Percentiles rank a stretch among this genome's conserved stretches.
Conservation (phyloP, 2,113 vertebrate species). For the Eidolon helvum region DNA sequence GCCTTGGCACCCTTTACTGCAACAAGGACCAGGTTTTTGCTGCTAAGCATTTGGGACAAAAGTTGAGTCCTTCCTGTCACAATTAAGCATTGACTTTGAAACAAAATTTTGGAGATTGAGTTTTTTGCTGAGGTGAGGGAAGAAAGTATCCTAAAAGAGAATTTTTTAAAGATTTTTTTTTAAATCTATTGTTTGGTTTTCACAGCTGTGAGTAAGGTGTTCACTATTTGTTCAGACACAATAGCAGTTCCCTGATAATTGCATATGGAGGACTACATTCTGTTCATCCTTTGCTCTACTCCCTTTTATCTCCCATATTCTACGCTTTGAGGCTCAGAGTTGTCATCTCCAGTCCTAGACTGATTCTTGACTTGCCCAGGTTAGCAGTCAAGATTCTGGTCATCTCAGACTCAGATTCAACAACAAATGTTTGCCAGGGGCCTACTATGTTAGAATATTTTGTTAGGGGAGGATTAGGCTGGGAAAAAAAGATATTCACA, state of each 20-base stretch:
- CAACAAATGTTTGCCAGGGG: not conserved
- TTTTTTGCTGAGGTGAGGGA: not conserved
- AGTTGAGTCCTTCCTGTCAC: not conserved
- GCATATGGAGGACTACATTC: not conserved
- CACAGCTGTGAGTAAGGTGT: not conserved
- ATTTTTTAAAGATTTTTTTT: not conserved
- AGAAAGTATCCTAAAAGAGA: slow-evolving; percentile 1
- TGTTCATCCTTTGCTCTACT: not conserved
- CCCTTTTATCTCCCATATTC: not conserved
- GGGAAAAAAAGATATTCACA: not conserved
- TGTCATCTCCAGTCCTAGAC: not conserved
- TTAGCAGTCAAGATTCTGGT: not conserved
- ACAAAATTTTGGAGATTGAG: slow-evolving; percentile 3
- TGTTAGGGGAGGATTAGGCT: not conserved
- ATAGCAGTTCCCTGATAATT: not conserved
- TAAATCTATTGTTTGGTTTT: not conserved
- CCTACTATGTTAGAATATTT: not conserved
- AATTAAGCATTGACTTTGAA: slow-evolving; percentile 11
- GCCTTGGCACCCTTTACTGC: not conserved
- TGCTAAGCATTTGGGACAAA: not conserved
- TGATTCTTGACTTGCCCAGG: not conserved
- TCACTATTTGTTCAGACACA: not conserved
- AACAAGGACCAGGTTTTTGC: not conserved
- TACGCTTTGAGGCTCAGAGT: not conserved
- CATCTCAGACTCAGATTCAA: slow-evolving; percentile 6